Conservation (phyloP, 2,113 vertebrate species). For the Thalassarche chlororhynchos region DNA sequence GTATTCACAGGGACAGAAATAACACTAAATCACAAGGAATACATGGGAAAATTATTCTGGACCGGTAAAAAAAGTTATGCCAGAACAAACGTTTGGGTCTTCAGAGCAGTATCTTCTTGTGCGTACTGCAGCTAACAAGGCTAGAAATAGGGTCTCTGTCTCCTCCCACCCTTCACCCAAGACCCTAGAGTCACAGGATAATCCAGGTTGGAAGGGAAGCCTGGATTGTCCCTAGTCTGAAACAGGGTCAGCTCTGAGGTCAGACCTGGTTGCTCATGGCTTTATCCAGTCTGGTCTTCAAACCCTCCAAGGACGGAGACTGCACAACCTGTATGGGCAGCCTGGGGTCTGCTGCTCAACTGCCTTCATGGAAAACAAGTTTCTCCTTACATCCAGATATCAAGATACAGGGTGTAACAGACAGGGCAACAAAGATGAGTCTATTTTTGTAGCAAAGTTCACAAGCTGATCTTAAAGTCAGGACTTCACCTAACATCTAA, state of each 20-base stretch:
- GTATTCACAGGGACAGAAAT: constrained; percentile 44
- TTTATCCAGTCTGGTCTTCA: background rate
- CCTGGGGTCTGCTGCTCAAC: background rate
- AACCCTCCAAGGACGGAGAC: background rate
- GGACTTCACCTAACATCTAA: background rate
- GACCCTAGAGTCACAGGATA: background rate
- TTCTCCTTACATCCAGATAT: accelerated
- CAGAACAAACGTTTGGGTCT: background rate
- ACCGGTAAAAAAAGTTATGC: background rate
- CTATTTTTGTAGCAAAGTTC: background rate
- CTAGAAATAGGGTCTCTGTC: background rate
- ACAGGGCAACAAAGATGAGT: background rate
- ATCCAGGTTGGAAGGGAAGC: background rate
- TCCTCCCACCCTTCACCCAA: background rate
- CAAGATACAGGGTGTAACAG: background rate
- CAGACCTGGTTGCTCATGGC: accelerated
- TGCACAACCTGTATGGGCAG: background rate
- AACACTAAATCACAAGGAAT: constrained; percentile 24
- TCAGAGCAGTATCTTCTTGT: background rate
- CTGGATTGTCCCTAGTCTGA: background rate
- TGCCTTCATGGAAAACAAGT: background rate
- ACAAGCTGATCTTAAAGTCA: background rate
- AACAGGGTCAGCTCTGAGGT: background rate
- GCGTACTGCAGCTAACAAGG: background rate
- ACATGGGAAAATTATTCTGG: constrained; percentile 24